These are phyloP conservation scores for Grammomys surdaster DNA, from an alignment of 2,113 vertebrate species.

Conservation along the genomic window DNA sequence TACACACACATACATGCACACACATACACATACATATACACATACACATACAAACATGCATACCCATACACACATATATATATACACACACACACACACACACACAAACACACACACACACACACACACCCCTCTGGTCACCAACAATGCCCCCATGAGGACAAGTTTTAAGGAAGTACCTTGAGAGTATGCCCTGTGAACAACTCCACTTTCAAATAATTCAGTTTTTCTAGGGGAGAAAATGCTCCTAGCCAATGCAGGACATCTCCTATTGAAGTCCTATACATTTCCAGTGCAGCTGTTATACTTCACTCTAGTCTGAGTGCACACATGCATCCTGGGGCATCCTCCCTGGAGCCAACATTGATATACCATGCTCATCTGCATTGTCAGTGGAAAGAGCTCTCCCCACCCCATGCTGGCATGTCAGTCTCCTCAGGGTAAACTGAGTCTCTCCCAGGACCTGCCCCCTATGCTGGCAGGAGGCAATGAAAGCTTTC, in stretches of 20 bases:
- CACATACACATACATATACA: no score
- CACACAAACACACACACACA: no score
- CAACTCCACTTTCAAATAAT: background rate
- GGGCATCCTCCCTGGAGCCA: no score
- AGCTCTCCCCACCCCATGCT: accelerated
- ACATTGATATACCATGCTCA: accelerated
- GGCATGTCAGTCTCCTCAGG: background rate
- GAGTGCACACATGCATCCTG: accelerated
- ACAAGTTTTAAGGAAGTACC: background rate
- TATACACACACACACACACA: background rate
- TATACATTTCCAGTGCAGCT: background rate
- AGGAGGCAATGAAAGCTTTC: no score
- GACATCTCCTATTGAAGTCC: no score
- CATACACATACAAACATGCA: background rate
- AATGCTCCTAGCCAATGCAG: background rate
- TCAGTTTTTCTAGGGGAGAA: background rate
- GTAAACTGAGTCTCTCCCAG: background rate
- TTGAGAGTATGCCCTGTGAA: background rate
- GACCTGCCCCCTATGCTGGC: no score
- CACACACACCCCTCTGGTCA: background rate
- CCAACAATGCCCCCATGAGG: no score
- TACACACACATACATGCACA: background rate
- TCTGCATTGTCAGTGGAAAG: background rate
- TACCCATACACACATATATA: no score
- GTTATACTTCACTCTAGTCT: accelerated